These are phyloP conservation scores for Diaprepes abbreviatus DNA, from an alignment of 2,888 invertebrate species.

Conservation along the genomic window DNA sequence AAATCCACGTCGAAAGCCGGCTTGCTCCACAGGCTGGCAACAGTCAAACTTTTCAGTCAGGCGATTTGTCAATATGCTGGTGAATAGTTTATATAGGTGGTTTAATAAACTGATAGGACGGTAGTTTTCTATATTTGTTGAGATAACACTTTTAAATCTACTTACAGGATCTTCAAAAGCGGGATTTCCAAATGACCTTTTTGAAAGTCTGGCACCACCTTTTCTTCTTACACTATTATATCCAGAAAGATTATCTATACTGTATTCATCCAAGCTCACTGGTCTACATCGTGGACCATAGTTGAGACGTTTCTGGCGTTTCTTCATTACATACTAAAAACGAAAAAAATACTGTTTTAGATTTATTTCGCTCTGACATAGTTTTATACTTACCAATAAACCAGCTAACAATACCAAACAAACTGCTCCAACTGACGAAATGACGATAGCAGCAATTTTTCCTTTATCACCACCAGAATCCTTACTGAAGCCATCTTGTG, in stretches of 20 bases:
- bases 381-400: constrained; percentile 77
- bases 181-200: constrained; percentile 90
- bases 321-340: constrained; percentile 82
- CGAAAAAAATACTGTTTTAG: constrained; percentile 32
- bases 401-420: constrained; percentile 84
- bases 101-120: no score
- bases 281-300: constrained; percentile 91
- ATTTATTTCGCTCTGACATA: no score
- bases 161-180: constrained; percentile 90
- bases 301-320: constrained; percentile 83
- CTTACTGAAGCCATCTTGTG: constrained; percentile 62
- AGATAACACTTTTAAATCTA: no score
- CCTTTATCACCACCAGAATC: constrained; percentile 70
- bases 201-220: constrained; percentile 81
- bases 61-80: no score
- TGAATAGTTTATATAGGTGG: no score
- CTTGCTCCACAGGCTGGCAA: no score
- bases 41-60: no score
- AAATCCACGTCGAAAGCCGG: no score
- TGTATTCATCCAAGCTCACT: constrained; percentile 90
- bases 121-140: no score
- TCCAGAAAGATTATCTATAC: constrained; percentile 90
- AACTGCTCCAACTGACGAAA: constrained; percentile 84
- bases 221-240: constrained; percentile 84
- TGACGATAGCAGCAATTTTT: constrained; percentile 84